Conservation (phyloP, 2,113 vertebrate genomes). For the Tragulus kanchil region DNA sequence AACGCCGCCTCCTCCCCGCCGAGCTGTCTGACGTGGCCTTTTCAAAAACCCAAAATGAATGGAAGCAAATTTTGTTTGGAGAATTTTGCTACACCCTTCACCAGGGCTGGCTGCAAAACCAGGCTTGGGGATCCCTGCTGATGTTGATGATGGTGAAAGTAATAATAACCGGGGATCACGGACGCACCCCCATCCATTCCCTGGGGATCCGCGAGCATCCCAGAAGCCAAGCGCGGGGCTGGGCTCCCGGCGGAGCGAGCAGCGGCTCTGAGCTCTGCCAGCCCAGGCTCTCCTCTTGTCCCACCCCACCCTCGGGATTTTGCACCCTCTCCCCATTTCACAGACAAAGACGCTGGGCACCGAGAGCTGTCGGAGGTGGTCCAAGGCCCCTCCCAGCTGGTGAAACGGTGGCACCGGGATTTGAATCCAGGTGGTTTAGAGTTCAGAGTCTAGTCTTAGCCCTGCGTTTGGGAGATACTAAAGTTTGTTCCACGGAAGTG, state of each 20-base stretch:
- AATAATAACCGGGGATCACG: not conserved
- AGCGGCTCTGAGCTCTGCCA: not conserved
- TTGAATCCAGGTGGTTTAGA: not conserved
- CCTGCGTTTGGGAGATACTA: not conserved
- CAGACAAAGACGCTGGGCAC: not conserved
- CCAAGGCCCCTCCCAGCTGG: not conserved
- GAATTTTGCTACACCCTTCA: conserved; percentile 83
- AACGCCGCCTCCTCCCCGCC: conserved; percentile 74
- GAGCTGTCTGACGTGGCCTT: conserved; percentile 83
- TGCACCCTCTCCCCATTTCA: conserved; percentile 6
- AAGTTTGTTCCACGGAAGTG: not conserved
- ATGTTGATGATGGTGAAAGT: not conserved
- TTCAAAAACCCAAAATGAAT: conserved; percentile 85
- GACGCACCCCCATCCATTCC: not conserved
- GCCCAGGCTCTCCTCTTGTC: not conserved
- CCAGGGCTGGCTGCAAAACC: conserved; percentile 83
- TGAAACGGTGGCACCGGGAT: not conserved
- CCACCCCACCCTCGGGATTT: not conserved
- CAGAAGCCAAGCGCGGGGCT: not conserved
- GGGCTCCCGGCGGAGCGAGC: not conserved
- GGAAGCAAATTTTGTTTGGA: conserved; percentile 85
- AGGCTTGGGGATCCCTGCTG: conserved; percentile 78
- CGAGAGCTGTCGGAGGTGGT: not conserved
- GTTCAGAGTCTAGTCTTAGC: not conserved
- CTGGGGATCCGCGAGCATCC: not conserved